These are phyloP conservation scores for Probaryconus sp. DNA, from an alignment of 1,140 invertebrate species.

Conservation along the genomic window DNA sequence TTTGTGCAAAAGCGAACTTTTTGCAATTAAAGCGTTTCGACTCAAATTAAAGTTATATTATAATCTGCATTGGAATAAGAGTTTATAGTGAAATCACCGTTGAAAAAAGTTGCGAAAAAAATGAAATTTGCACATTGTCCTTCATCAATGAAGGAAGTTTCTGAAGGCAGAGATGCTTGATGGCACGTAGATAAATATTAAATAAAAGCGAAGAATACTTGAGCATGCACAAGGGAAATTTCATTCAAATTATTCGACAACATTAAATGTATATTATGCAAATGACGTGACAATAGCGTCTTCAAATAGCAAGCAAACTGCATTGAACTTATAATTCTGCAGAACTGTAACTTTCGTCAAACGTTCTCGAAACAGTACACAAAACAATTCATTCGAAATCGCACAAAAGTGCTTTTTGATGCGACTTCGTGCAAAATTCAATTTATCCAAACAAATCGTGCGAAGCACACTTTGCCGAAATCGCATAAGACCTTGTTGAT, in stretches of 20 bases:
- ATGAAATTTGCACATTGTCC: too few relatives aligned
- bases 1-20: too few relatives aligned
- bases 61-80: too few relatives aligned
- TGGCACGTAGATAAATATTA: background rate
- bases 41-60: too few relatives aligned
- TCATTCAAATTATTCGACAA: background rate
- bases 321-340: conserved; percentile 7
- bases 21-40: too few relatives aligned
- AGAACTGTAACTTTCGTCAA: conserved; percentile 39
- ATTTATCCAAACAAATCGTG: conserved; percentile 45
- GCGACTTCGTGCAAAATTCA: conserved; percentile 26
- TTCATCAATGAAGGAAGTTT: too few relatives aligned
- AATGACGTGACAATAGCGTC: conserved; percentile 22
- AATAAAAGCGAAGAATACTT: background rate
- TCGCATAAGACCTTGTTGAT: conserved; percentile 37
- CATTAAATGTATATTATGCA: conserved; percentile 36
- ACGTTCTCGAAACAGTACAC: conserved; percentile 33
- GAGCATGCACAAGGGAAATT: background rate
- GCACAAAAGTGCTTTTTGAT: conserved; percentile 33
- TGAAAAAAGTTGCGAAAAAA: too few relatives aligned
- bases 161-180: too few relatives aligned
- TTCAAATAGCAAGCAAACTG: conserved; percentile 13
- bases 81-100: too few relatives aligned
- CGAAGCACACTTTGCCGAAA: conserved; percentile 24
- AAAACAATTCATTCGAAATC: conserved; percentile 25